Evolutionary conservation across 2,888 invertebrate species (phyloP), one percentile per base, ranked within the genome.

Genomic region (Sesia apiformis): DNA sequence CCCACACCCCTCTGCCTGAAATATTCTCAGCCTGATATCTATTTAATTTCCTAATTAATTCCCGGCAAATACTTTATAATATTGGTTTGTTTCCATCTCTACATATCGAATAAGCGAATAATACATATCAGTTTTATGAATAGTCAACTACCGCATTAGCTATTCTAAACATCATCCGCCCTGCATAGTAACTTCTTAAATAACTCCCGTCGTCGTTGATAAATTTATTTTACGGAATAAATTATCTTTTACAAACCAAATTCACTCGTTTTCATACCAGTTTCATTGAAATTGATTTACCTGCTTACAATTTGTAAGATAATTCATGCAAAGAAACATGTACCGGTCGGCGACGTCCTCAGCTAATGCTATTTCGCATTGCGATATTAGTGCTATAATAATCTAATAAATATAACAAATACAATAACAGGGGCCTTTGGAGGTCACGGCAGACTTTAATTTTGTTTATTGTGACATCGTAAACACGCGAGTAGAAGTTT

Each of bases 311-410:
- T 58, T 62, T 58, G 61, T 67, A 67, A 65, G 60, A 71, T 83
- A 82, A 84, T 85, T 86, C 84, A 85, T 84, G 81, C 83, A 76
- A 81, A 81, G 73, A 77, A 76, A 68, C 71, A 74, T 84, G 87
- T 88, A 86, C 87, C 87, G 78, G 74, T 58, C 72, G 61, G 87
- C 61, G 87, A 87, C 78, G 63, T 74, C 74, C 73, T 73, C 72
- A 74, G 61, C 65, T 66, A 82, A 81, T 79, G 74, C 63, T 54
- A 58, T 56, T 66, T 74, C 70, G 73, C 70, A 74, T 74, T 76
- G 72, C 66, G 71, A 49, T 49, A 5, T 49, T 49, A 8, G 8
- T 7, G 38, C 46, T 46, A 46, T 46, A 46, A 46, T 46, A 46
- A 46, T 5, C n/a, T n/a, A 7, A 46, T 46, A 4, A 46, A 46